phyloP scores from a whole-genome alignment of 2,797 vertebrate genomes.

The Crocodylus rhombifer region DNA sequence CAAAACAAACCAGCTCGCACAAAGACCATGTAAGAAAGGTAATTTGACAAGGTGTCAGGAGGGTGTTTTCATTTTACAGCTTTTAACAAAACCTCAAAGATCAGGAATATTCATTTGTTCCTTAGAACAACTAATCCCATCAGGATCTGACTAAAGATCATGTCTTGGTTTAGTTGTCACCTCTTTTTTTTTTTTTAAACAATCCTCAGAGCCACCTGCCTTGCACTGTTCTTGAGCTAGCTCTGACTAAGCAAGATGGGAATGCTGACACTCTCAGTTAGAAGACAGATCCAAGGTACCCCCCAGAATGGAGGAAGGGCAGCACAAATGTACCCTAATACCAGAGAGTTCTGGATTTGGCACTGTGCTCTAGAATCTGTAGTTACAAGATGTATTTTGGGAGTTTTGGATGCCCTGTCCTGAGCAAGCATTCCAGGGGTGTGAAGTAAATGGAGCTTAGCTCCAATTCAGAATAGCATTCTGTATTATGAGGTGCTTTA shows the following conservation, averaged over 20 bases:
- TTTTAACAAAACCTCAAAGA: not conserved
- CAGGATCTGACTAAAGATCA: not conserved
- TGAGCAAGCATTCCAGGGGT: slow-evolving; percentile 73
- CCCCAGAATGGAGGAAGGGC: slow-evolving; percentile 51
- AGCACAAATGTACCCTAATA: slow-evolving; percentile 70
- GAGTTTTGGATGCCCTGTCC: slow-evolving; percentile 72
- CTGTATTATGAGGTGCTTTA: slow-evolving; percentile 70
- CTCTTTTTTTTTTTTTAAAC: slow-evolving; percentile 33
- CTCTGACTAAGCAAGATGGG: slow-evolving; percentile 66
- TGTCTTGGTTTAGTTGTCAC: not conserved
- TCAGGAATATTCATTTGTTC: not conserved
- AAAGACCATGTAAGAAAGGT: not conserved
- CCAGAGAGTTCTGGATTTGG: slow-evolving; percentile 59
- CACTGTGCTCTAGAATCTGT: slow-evolving; percentile 60
- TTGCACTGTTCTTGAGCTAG: slow-evolving; percentile 38
- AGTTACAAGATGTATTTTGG: slow-evolving; percentile 74
- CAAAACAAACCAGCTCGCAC: not conserved
- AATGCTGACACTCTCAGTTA: slow-evolving; percentile 75
- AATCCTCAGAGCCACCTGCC: slow-evolving; percentile 11
- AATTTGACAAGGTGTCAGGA: not conserved
- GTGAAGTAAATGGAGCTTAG: slow-evolving; percentile 71
- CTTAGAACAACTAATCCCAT: not conserved
- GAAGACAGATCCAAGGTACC: slow-evolving; percentile 43
- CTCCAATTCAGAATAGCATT: slow-evolving; percentile 78
- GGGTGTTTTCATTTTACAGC: not conserved